These are phyloP conservation scores for Amphiprion ocellaris DNA, from an alignment of 2,113 vertebrate genomes.

Conservation along the genomic window DNA sequence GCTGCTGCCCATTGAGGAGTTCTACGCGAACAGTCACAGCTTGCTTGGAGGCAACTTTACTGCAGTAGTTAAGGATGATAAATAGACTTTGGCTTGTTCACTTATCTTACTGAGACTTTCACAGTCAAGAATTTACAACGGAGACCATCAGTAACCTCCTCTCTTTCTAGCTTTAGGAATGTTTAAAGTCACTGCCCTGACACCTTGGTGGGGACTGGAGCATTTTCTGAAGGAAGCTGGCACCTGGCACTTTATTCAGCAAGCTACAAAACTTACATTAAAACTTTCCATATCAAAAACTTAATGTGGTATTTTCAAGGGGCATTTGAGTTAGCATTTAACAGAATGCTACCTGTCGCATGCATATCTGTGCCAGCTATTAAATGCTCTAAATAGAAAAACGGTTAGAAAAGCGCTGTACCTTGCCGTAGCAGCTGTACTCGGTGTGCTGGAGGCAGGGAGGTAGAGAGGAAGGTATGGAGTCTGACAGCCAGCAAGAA, in stretches of 20 bases:
- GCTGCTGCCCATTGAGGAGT: neutral
- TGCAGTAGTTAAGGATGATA: conserved; percentile 27
- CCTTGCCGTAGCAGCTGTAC: conserved; percentile 94
- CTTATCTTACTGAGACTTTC: conserved; percentile 19
- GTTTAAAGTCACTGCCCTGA: conserved; percentile 14
- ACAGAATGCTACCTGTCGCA: neutral
- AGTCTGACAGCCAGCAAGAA: conserved; percentile 95
- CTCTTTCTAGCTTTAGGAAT: conserved; percentile 9
- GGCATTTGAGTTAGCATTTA: neutral
- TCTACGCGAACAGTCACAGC: neutral
- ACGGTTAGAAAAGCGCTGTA: conserved; percentile 57
- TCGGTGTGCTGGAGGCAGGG: conserved; percentile 91
- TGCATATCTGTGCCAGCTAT: neutral
- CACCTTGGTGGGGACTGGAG: neutral
- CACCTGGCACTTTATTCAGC: neutral
- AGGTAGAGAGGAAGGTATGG: conserved; percentile 95
- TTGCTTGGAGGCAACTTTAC: conserved; percentile 31
- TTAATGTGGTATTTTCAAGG: neutral
- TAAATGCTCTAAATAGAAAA: conserved; percentile 4
- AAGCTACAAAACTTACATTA: neutral
- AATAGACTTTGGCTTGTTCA: conserved; percentile 21
- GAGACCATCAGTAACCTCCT: conserved; percentile 4
- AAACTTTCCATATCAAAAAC: neutral
- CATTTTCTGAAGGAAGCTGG: neutral
- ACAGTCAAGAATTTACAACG: conserved; percentile 20